Evolutionary conservation across 35 echinoderm and acorn worm genomes (phyloP).

Genomic region (Ptychodera flava): DNA sequence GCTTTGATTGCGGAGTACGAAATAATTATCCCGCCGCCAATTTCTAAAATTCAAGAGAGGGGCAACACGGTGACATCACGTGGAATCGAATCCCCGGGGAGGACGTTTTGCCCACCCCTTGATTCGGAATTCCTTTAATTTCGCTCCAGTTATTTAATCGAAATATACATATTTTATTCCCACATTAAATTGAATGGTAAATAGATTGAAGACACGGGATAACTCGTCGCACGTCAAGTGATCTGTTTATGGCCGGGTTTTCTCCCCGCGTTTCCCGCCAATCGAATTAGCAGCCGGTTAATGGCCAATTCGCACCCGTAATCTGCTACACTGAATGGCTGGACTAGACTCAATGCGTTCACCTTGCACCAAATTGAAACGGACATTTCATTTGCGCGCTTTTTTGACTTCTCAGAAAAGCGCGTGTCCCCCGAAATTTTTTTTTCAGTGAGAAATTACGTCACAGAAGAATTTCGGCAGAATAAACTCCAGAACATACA

Average conservation of each 20-base stretch:
- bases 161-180: constrained; percentile 2
- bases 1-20: not conserved
- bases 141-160: not conserved
- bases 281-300: not conserved
- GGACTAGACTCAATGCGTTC: not conserved
- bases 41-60: not conserved
- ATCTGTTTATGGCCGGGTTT: not conserved
- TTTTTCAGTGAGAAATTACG: too few relatives aligned
- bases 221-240: not conserved
- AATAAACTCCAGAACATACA: too few relatives aligned
- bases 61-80: not conserved
- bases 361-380: not conserved
- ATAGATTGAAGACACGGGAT: not conserved
- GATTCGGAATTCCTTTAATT: not conserved
- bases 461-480: too few relatives aligned
- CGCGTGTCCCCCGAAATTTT: too few relatives aligned
- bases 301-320: not conserved
- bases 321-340: not conserved
- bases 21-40: not conserved
- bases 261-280: not conserved
- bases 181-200: not conserved
- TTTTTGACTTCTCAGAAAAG: not conserved
- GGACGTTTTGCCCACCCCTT: not conserved
- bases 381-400: not conserved
- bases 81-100: not conserved